A percentile compares a stretch with the other conserved stretches of the same genome.
These are phyloP conservation scores for Cottus gobio DNA, from an alignment of 2,113 vertebrate genomes.

Conservation along the genomic window DNA sequence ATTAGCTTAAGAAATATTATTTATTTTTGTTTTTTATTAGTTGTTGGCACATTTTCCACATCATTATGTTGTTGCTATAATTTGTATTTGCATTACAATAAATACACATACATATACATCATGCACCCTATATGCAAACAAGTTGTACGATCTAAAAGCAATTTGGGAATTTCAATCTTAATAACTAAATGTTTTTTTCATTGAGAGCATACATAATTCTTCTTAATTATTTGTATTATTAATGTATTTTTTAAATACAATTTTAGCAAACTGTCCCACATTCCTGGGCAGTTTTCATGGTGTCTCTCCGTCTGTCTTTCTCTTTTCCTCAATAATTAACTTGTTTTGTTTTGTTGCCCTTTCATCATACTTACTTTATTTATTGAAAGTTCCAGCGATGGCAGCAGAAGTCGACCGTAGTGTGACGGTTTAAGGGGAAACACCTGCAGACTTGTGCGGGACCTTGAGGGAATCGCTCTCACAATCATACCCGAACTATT, in stretches of 20 bases:
- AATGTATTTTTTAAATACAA: neutral
- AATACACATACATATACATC: slow-evolving; percentile 27
- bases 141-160: neutral
- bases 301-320: neutral
- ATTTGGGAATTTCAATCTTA: slow-evolving; percentile 11
- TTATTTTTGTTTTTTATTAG: slow-evolving; percentile 52
- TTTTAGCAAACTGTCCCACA: slow-evolving; percentile 24
- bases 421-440: neutral
- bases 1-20: slow-evolving; percentile 70
- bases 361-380: neutral
- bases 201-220: slow-evolving; percentile 4
- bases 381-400: neutral
- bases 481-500: neutral
- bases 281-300: slow-evolving; percentile 9
- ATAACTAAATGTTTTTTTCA: slow-evolving; percentile 1
- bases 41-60: slow-evolving; percentile 46
- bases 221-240: neutral
- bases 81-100: slow-evolving; percentile 37
- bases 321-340: neutral
- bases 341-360: neutral
- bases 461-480: neutral
- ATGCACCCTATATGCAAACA: slow-evolving; percentile 18
- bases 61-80: slow-evolving; percentile 49
- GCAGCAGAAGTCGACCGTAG: neutral
- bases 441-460: neutral